Evolutionary conservation across 2,797 vertebrate species (phyloP), one percentile per base, ranked within the genome.

Genomic region (Acipenser oxyrinchus): DNA sequence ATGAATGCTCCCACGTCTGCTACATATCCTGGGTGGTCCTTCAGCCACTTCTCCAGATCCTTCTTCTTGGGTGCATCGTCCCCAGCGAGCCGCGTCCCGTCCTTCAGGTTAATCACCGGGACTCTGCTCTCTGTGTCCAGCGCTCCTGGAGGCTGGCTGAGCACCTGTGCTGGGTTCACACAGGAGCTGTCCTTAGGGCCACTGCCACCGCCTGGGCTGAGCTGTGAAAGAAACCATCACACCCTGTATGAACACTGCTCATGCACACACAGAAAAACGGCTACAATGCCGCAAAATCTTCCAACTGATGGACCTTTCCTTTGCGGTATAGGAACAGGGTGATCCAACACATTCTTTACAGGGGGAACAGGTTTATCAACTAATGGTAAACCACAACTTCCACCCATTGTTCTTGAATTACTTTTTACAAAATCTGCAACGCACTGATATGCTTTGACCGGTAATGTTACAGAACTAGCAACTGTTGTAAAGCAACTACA

Each of bases 51-150:
- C 12, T 99, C 95, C 58, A 99, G 85, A 74, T 99, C 94, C 76
- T 92, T 98, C 73, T 89, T 93, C 77, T 82, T 92, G 10, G 97
- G 97, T 37, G 97, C 96, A 66, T 99, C 96, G 37, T 99, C 96
- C 12, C 97, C 97, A 23, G 97, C 95, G 6, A 99, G 93, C 68
- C 97, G 91, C 10, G 96, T 99, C 69, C 97, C 97, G 63, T 99
- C 96, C 86, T 98, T 98, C 8, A 99, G 86, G 81, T 98, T 96
- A 82, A 98, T 98, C 70, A 99, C 97, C 0, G 97, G 92, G 71
- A 99, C 94, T 58, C 93, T 91, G 82, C 83, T 94, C 70, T 99
- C 96, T 0, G 78, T 86, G 76, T 96, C 94, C 11, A 75, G 72
- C 0, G 90, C 62, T 68, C 81, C 85, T 78, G 87, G 90, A 75